phyloP scores from a whole-genome alignment of 1,140 invertebrate species.

The Bacillus rossius region DNA sequence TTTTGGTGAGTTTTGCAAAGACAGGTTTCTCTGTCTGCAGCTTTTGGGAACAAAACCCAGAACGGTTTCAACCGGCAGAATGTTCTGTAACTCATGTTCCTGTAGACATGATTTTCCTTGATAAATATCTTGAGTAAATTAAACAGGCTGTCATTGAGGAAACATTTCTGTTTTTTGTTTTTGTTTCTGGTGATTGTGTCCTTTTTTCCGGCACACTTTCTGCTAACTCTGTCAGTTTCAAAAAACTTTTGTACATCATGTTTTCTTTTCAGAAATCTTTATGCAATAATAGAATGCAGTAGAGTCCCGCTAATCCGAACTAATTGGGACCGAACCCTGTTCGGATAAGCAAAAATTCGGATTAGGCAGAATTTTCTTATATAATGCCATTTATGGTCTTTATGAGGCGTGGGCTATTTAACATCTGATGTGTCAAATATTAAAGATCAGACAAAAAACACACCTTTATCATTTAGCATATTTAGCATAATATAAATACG shows the following conservation, averaged over 20 bases:
- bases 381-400: too few relatives aligned
- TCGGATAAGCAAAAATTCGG: too few relatives aligned
- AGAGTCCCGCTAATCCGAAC: too few relatives aligned
- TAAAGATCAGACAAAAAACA: too few relatives aligned
- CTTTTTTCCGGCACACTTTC: constrained; percentile 15
- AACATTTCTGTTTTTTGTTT: constrained; percentile 15
- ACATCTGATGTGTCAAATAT: too few relatives aligned
- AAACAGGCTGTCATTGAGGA: constrained; percentile 7
- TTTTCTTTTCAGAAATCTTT: too few relatives aligned
- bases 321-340: too few relatives aligned
- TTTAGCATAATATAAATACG: too few relatives aligned
- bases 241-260: neutral
- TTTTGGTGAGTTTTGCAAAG: constrained; percentile 6
- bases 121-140: constrained; percentile 1
- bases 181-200: constrained; percentile 13
- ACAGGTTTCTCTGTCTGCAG: constrained; percentile 11
- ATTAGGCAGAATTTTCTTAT: too few relatives aligned
- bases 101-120: neutral
- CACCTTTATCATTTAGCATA: too few relatives aligned
- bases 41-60: constrained; percentile 4
- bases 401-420: too few relatives aligned
- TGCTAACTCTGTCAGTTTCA: constrained; percentile 6
- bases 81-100: neutral
- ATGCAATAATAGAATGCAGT: too few relatives aligned
- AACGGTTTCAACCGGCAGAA: constrained; percentile 13